Base-by-base conservation (phyloP, 2,888 invertebrate species). In the Carpatolechia fugitivella region DNA sequence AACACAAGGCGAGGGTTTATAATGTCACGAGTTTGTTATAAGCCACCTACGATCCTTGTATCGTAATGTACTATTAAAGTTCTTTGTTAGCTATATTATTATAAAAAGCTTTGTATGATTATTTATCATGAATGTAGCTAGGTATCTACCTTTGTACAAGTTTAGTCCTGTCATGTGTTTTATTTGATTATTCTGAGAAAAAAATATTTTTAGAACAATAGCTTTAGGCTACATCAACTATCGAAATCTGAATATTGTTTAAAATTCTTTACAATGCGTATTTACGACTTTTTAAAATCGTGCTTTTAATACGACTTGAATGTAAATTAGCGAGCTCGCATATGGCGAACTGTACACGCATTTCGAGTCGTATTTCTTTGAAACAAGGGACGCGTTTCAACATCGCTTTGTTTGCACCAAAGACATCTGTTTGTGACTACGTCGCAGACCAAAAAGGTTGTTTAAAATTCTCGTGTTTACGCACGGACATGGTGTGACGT, bases 381-480 rank as follows among this genome's bases (percentile, higher is more conserved):
- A 35, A 69, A 75, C 74, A 78, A 72, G 68, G 73, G 65, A 65
- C 65, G 67, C 33, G 20, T 40, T 48, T 44, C 24, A 40, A 74
- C 65, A 68, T 72, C 65, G n/a, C 44, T 71, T 76, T 76, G 74
- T 78, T 78, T 78, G 75, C 74, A 66, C 68, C 70, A 44, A 29
- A 44, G 76, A 83, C 84, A 85, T 85, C 74, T 85, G 82, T 78
- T 79, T 63, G 68, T 80, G 77, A 79, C 78, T 50, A 35, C 74
- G 74, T 50, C 76, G 76, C 79, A 76, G 78, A 82, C 80, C 78
- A 81, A 78, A 83, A 82, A 81, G 83, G 79, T 87, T 88, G 87
- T 87, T 89, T 88, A 85, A 87, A 85, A 88, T 90, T 86, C 87
- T 83, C 78, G 76, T 73, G 82, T 85, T 83, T 85, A 85, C 85